Percentiles rank a stretch among this genome's conserved stretches.
Evolutionary conservation across 2,888 invertebrate species (phyloP).

Genomic region (Agriopis leucophaearia): DNA sequence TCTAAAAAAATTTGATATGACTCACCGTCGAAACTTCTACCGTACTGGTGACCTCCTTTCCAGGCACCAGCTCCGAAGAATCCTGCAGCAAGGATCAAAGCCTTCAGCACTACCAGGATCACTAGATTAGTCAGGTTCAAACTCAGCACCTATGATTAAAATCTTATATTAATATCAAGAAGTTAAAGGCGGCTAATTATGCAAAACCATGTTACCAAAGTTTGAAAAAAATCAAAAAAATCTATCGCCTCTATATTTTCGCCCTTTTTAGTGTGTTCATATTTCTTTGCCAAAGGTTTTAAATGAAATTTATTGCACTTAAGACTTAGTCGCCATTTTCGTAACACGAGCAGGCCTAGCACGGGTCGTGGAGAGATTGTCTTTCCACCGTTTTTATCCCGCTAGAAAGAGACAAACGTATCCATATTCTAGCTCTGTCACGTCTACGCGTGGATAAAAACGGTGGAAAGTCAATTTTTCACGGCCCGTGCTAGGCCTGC

Average conservation of each 20-base stretch:
- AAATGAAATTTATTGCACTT: no score
- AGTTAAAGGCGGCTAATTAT: slow-evolving; percentile 32
- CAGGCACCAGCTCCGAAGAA: slow-evolving; percentile 91
- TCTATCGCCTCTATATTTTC: not conserved
- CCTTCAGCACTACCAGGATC: slow-evolving; percentile 92
- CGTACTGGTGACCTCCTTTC: slow-evolving; percentile 84
- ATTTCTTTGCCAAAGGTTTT: no score
- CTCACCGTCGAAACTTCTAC: slow-evolving; percentile 87
- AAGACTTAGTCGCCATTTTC: no score
- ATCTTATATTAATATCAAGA: slow-evolving; percentile 3
- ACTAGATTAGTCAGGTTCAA: slow-evolving; percentile 93
- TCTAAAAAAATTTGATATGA: not conserved
- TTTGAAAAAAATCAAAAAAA: not conserved
- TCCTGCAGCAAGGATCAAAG: slow-evolving; percentile 93
- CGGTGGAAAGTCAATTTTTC: no score
- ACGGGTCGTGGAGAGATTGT: no score
- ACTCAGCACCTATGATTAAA: slow-evolving; percentile 88
- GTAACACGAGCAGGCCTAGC: no score
- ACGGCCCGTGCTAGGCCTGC: no score
- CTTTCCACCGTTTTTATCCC: no score
- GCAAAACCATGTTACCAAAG: not conserved
- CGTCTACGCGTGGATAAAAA: no score
- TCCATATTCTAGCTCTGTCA: no score
- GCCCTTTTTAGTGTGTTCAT: not conserved
- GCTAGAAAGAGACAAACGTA: no score